phyloP scores from a whole-genome alignment of 2,888 invertebrate genomes.

The Protonemura montana region DNA sequence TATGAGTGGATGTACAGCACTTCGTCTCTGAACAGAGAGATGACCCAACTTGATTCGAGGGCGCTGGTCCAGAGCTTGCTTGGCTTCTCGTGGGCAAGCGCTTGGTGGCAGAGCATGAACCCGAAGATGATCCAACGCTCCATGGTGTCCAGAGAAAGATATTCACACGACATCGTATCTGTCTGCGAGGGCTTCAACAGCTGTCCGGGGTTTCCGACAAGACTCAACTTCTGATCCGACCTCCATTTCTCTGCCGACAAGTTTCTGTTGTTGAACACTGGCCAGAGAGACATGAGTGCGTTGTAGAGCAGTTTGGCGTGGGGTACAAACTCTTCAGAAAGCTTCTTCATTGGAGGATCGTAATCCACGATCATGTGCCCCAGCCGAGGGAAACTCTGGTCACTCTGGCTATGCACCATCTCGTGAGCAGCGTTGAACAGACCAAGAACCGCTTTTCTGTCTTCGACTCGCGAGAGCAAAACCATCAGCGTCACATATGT shows the following conservation, averaged over 20 bases:
- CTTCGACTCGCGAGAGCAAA: conserved; percentile 95
- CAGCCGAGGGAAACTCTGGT: conserved; percentile 91
- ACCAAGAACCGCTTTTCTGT: conserved; percentile 95
- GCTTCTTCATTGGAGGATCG: conserved; percentile 91
- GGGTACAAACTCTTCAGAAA: conserved; percentile 96
- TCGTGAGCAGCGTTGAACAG: conserved; percentile 98
- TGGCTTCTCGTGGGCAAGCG: conserved; percentile 78
- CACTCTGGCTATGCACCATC: conserved; percentile 89
- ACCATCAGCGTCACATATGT: conserved; percentile 97
- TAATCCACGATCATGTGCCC: conserved; percentile 99
- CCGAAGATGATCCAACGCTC: conserved; percentile 98
- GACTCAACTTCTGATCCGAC: conserved; percentile 89
- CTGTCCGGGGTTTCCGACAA: conserved; percentile 94
- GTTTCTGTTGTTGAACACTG: conserved; percentile 89
- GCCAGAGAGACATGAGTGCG: conserved; percentile 87
- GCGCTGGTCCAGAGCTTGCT: conserved; percentile 92
- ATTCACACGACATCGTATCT: conserved; percentile 97
- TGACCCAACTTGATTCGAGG: conserved; percentile 92
- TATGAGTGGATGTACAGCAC: conserved; percentile 95
- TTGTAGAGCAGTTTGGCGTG: conserved; percentile 86
- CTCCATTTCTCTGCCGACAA: conserved; percentile 94
- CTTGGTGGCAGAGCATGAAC: conserved; percentile 87
- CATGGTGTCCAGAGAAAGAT: conserved; percentile 91
- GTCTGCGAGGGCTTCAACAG: conserved; percentile 93
- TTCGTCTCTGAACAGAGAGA: conserved; percentile 95